Percentiles rank a stretch among this genome's conserved stretches.
phyloP scores from a whole-genome alignment of 2,888 invertebrate genomes.

The Cacoxenus indagator region DNA sequence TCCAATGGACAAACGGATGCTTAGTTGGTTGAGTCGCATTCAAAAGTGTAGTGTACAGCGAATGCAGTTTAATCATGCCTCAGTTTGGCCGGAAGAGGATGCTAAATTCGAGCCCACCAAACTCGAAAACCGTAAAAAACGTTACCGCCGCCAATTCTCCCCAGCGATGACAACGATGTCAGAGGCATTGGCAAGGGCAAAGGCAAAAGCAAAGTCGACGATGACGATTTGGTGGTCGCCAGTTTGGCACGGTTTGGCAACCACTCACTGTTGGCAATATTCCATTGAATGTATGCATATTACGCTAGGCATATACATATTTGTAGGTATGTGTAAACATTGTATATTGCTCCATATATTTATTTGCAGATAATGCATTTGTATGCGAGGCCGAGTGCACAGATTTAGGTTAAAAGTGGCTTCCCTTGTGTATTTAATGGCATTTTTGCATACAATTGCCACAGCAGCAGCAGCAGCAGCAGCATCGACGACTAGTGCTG shows the following conservation, averaged over 20 bases:
- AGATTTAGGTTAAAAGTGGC: slow-evolving; percentile 58
- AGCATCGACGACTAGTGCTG: not conserved
- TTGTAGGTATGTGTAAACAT: slow-evolving; percentile 46
- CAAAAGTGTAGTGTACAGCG: not conserved
- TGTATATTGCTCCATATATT: not conserved
- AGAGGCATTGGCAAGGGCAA: not conserved
- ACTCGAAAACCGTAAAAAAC: not conserved
- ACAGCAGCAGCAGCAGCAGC: slow-evolving; percentile 27
- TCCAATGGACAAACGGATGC: not conserved
- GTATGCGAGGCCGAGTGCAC: not conserved
- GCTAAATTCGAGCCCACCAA: not conserved
- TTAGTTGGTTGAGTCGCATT: not conserved
- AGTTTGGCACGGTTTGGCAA: slow-evolving; percentile 1
- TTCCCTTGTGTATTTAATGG: slow-evolving; percentile 61
- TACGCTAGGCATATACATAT: slow-evolving; percentile 62
- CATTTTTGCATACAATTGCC: slow-evolving; percentile 35
- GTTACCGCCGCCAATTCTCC: not conserved
- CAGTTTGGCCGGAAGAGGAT: not conserved
- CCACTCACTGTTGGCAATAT: not conserved
- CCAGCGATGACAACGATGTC: not conserved
- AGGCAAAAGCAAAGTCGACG: not conserved
- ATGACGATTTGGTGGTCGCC: slow-evolving; percentile 9
- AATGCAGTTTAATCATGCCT: slow-evolving; percentile 2
- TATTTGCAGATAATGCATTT: slow-evolving; percentile 11
- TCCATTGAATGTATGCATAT: not conserved